A percentile compares a stretch with the other conserved stretches of the same genome.
phyloP scores from a whole-genome alignment of 2,113 vertebrate species.

The Drymodes brunneopygia region DNA sequence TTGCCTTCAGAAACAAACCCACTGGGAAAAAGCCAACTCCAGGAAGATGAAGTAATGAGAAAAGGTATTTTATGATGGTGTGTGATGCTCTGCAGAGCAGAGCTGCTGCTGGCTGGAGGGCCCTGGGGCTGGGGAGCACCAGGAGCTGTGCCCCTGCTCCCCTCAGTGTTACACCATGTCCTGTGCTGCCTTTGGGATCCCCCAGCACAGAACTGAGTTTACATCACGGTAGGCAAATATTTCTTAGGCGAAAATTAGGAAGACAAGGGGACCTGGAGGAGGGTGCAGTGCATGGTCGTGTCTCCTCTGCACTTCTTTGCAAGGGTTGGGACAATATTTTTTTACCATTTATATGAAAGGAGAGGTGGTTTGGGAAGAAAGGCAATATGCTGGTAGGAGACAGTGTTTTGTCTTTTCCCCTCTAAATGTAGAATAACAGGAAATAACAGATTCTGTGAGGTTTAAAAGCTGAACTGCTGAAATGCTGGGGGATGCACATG shows the following conservation, averaged over 20 bases:
- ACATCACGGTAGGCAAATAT: not conserved
- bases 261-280: not conserved
- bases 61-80: not conserved
- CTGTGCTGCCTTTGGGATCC: not conserved
- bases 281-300: not conserved
- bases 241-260: not conserved
- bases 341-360: not conserved
- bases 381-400: not conserved
- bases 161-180: fast-evolving
- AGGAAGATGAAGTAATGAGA: not conserved
- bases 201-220: not conserved
- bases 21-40: not conserved
- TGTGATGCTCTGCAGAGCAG: not conserved
- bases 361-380: not conserved
- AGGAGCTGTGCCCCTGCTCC: not conserved
- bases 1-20: not conserved
- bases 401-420: not conserved
- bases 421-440: not conserved
- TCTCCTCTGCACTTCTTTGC: not conserved
- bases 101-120: not conserved
- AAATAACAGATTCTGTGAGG: not conserved
- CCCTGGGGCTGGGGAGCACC: not conserved
- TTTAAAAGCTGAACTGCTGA: not conserved
- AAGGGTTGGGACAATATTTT: not conserved
- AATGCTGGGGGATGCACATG: not conserved